Evolutionary conservation across 2,888 invertebrate genomes (phyloP).

Genomic region (Cancer borealis): DNA sequence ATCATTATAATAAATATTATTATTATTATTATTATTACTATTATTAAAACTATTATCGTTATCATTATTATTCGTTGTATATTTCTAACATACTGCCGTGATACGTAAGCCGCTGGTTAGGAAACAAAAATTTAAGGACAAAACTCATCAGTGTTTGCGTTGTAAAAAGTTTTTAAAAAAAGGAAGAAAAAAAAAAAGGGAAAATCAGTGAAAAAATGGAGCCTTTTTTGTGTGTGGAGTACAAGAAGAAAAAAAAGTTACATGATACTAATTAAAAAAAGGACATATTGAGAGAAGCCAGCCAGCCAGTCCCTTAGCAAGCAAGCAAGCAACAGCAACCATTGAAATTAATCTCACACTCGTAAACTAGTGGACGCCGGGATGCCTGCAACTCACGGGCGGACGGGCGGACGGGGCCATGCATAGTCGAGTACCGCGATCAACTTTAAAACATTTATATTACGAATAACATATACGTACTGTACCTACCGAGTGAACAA

Average conservation of each 20-base stretch:
- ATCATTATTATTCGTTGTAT: no score
- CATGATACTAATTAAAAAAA: background rate
- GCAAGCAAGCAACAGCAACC: background rate
- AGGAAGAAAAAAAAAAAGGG: no score
- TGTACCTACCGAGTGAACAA: background rate
- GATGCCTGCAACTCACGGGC: background rate
- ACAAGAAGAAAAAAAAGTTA: background rate
- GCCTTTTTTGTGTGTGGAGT: background rate
- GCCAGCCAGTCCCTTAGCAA: no score
- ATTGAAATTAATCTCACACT: background rate
- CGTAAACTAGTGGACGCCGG: background rate
- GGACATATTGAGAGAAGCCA: background rate
- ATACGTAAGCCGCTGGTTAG: no score
- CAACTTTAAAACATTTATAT: background rate
- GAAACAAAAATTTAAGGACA: background rate
- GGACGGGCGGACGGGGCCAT: background rate
- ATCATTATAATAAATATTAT: background rate
- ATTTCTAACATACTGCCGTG: no score
- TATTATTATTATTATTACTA: conserved; percentile 12
- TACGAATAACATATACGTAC: background rate
- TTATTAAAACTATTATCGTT: background rate
- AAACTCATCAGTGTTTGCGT: no score
- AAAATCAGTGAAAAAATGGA: background rate
- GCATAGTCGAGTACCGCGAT: background rate
- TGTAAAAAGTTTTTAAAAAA: no score